These are phyloP conservation scores for Hypotaenidia okinawae DNA, from an alignment of 2,797 vertebrate species.

Conservation along the genomic window DNA sequence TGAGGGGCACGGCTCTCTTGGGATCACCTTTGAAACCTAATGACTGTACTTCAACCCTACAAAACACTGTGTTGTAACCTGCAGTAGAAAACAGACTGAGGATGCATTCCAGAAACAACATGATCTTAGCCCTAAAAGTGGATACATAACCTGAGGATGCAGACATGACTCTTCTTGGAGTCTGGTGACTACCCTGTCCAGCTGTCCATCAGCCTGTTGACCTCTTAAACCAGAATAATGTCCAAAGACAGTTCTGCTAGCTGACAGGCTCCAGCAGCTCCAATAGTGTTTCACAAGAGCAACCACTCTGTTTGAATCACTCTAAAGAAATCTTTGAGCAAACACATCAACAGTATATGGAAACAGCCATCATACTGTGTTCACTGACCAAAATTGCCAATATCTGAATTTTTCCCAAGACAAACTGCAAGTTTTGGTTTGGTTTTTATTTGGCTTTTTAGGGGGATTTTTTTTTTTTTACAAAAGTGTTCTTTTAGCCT, in stretches of 20 bases:
- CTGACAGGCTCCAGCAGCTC: neutral
- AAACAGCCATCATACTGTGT: neutral
- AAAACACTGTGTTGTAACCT: neutral
- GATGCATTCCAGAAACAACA: neutral
- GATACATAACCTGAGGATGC: neutral
- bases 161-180: neutral
- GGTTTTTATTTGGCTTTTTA: too few relatives aligned
- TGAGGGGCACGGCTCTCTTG: fast-evolving
- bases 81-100: neutral
- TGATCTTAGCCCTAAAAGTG: neutral
- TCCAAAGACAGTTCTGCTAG: neutral
- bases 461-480: too few relatives aligned
- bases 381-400: neutral
- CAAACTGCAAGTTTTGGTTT: neutral
- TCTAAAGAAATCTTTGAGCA: neutral
- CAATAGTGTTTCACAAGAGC: neutral
- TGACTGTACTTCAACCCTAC: neutral
- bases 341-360: neutral
- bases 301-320: neutral
- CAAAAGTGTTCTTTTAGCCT: neutral
- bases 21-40: neutral
- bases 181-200: neutral
- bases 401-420: neutral
- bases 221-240: neutral
- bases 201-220: neutral